A percentile compares a stretch with the other conserved stretches of the same genome.
Conservation (phyloP, 2,888 invertebrate genomes). For the Apomyelois bistriatella region DNA sequence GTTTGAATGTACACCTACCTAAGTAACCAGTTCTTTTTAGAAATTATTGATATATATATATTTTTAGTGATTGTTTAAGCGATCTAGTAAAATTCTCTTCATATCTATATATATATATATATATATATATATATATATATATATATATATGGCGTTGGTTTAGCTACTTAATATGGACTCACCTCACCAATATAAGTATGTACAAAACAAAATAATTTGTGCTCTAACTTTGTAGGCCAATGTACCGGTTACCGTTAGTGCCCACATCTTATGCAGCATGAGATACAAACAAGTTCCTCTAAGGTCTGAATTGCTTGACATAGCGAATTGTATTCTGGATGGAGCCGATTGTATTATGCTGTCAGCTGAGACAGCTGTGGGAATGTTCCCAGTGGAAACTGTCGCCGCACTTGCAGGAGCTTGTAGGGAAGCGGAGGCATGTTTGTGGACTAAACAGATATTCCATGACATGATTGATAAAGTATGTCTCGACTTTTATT, state of each 20-base stretch:
- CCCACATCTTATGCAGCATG: constrained; percentile 61
- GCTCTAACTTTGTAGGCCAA: no score
- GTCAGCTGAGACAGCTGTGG: constrained; percentile 85
- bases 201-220: no score
- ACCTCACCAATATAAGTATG: no score
- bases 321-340: constrained; percentile 87
- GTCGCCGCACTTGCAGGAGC: constrained; percentile 66
- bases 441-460: constrained; percentile 77
- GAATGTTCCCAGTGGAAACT: constrained; percentile 78
- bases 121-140: no score
- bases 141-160: no score
- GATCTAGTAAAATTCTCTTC: no score
- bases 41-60: no score
- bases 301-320: constrained; percentile 83
- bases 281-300: constrained; percentile 47
- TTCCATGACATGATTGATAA: constrained; percentile 64
- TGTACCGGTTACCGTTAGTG: constrained; percentile 51
- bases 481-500: constrained; percentile 40
- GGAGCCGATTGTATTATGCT: constrained; percentile 86
- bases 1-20: no score
- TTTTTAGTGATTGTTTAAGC: no score
- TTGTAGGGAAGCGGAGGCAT: constrained; percentile 85
- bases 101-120: no score
- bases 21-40: no score
- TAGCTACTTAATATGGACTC: no score